Evolutionary conservation across 2,888 invertebrate genomes (phyloP).

Genomic region (Drosophila infuscata): DNA sequence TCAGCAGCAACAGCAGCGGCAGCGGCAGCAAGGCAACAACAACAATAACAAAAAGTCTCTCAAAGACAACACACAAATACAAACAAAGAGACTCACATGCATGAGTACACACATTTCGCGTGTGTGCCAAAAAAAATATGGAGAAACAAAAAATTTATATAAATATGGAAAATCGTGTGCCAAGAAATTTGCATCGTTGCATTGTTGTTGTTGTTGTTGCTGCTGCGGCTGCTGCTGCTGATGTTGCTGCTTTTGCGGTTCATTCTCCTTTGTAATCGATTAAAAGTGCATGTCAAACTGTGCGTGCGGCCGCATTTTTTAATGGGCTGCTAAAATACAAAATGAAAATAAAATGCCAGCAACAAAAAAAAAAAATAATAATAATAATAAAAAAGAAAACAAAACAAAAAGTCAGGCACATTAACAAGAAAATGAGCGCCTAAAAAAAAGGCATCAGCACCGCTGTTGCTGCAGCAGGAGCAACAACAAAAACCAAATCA

Average conservation of each 20-base stretch:
- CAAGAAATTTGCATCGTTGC: slow-evolving; percentile 63
- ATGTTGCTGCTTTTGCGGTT: slow-evolving; percentile 38
- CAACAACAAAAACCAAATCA: slow-evolving; percentile 39
- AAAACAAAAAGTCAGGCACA: slow-evolving; percentile 55
- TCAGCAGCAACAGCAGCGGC: slow-evolving; percentile 42
- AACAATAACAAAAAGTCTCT: slow-evolving; percentile 41
- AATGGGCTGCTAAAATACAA: slow-evolving; percentile 77
- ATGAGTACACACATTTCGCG: slow-evolving; percentile 22
- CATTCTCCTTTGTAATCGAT: slow-evolving; percentile 73
- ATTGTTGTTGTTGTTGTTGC: slow-evolving; percentile 28
- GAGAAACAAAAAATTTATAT: slow-evolving; percentile 36
- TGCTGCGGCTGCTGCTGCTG: slow-evolving; percentile 33
- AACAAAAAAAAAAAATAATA: background rate
- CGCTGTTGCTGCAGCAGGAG: slow-evolving; percentile 20
- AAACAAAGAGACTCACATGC: slow-evolving; percentile 24
- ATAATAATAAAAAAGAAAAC: slow-evolving; percentile 21
- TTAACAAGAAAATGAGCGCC: slow-evolving; percentile 61
- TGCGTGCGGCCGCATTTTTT: slow-evolving; percentile 77
- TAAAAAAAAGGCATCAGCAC: slow-evolving; percentile 44
- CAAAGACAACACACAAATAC: slow-evolving; percentile 43
- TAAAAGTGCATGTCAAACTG: slow-evolving; percentile 81
- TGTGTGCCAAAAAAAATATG: slow-evolving; percentile 45
- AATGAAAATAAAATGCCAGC: slow-evolving; percentile 39
- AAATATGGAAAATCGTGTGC: slow-evolving; percentile 78
- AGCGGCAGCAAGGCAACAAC: slow-evolving; percentile 21